Conservation (phyloP, 2,113 vertebrate genomes). For the Anhinga rufa region DNA sequence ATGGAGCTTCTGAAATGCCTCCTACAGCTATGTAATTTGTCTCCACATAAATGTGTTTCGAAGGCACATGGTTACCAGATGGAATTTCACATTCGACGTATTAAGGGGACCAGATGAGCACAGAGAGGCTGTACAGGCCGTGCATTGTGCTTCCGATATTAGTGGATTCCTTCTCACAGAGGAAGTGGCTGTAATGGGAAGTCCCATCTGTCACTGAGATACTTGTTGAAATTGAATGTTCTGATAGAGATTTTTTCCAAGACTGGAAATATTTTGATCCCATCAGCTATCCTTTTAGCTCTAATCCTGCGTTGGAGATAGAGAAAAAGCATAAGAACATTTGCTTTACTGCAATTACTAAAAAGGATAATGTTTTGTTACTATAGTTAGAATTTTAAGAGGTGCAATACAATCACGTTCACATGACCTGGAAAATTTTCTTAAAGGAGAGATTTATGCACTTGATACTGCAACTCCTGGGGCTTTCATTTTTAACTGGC, state of each 20-base stretch:
- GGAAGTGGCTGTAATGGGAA: constrained; percentile 43
- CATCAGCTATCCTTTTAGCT: not conserved
- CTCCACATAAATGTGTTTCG: not conserved
- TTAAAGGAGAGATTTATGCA: not conserved
- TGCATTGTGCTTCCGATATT: constrained; percentile 31
- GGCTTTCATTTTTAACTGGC: not conserved
- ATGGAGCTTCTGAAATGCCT: not conserved
- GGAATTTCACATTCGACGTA: not conserved
- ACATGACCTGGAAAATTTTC: not conserved
- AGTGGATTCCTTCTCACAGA: not conserved
- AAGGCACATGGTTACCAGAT: constrained; percentile 32
- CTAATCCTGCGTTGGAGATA: not conserved
- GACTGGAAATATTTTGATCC: not conserved
- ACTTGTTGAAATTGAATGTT: constrained; percentile 40
- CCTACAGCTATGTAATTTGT: constrained; percentile 24
- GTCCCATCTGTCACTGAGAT: constrained; percentile 52
- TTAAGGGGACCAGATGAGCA: constrained; percentile 39
- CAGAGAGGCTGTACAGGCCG: constrained; percentile 1
- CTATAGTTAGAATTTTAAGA: not conserved
- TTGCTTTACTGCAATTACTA: not conserved
- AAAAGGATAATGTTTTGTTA: not conserved
- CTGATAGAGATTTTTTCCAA: not conserved
- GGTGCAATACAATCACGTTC: not conserved
- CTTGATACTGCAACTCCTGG: not conserved
- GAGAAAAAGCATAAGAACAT: not conserved